Percentiles rank a stretch among this genome's conserved stretches.
phyloP scores from a whole-genome alignment of 2,888 invertebrate genomes.

The Caradrina clavipalpis region DNA sequence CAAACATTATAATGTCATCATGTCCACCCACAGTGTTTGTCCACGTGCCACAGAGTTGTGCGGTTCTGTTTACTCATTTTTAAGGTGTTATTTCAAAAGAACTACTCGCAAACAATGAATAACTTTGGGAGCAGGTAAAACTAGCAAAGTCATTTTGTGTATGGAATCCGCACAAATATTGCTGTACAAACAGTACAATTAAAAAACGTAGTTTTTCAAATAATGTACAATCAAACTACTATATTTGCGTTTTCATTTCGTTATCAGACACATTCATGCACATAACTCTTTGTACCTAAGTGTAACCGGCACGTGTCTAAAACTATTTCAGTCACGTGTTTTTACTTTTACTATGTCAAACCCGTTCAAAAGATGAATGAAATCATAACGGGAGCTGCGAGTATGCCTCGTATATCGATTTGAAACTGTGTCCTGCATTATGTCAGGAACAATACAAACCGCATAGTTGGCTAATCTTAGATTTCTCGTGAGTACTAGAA shows the following conservation, averaged over 20 bases:
- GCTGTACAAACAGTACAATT: constrained; percentile 12
- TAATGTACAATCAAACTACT: background rate
- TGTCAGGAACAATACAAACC: constrained; percentile 44
- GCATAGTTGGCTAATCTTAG: constrained; percentile 43
- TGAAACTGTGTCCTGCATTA: constrained; percentile 40
- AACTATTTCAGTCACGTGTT: constrained; percentile 38
- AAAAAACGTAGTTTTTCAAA: too few relatives aligned
- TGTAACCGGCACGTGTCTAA: constrained; percentile 31
- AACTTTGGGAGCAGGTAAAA: background rate
- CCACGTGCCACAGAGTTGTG: constrained; percentile 30
- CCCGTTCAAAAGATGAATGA: constrained; percentile 41
- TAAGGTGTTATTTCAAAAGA: constrained; percentile 21
- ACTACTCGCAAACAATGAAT: constrained; percentile 5
- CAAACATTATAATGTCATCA: constrained; percentile 24
- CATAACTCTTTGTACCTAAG: constrained; percentile 14
- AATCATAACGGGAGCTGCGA: constrained; percentile 30
- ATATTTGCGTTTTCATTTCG: background rate
- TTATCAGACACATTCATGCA: constrained; percentile 30
- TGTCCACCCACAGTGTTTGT: constrained; percentile 30
- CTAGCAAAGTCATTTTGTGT: constrained; percentile 7
- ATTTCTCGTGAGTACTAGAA: constrained; percentile 52
- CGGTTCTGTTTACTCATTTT: constrained; percentile 11
- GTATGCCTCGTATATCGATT: constrained; percentile 41
- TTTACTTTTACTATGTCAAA: constrained; percentile 34
- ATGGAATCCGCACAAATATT: background rate